Base-by-base conservation (phyloP, 2,797 vertebrate species). In the Gymnodraco acuticeps region DNA sequence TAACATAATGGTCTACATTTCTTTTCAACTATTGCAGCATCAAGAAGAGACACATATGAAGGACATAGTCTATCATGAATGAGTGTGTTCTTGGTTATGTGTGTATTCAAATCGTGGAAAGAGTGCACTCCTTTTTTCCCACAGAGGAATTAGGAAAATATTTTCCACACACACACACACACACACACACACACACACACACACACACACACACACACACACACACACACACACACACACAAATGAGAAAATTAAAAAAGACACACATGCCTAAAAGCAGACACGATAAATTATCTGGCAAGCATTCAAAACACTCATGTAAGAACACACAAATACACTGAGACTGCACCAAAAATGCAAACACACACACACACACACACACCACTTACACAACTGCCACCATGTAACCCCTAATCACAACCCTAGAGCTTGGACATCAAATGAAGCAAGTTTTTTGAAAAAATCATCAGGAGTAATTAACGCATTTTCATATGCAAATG, bases 401-500 rank as follows among this genome's bases (percentile, higher is more conserved):
- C 87, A 77, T 83, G 89, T 92, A 93, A 93, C 93, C 94, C 87
- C 88, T 93, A 94, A 94, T 93, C 94, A 93, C 94, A 93, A 94
- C 93, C 94, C 93, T 94, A 95, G 96, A 94, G 96, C 97, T 96
- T 97, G 98, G 97, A 98, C 97, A 98, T 98, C 97, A 98, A 99
- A 98, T 99, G 97, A 97, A 96, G 96, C 95, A 96, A 96, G 96
- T 97, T 96, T 80, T 27, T 81, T 83, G 95, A 96, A 82, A 55
- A 53, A 53, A 98, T 98, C 96, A 99, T 98, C 97, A 97, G 96
- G 97, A 99, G 97, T 99, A 99, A 99, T 99, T 99, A 99, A 99
- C 96, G 97, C 96, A 97, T 98, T 97, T 99, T 99, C 98, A 99
- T 99, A 99, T 99, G 98, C 98, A 99, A 99, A 99, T 99, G 98